Conservation (phyloP, 23 tunicate genomes). For the Aplidium turbinatum region DNA sequence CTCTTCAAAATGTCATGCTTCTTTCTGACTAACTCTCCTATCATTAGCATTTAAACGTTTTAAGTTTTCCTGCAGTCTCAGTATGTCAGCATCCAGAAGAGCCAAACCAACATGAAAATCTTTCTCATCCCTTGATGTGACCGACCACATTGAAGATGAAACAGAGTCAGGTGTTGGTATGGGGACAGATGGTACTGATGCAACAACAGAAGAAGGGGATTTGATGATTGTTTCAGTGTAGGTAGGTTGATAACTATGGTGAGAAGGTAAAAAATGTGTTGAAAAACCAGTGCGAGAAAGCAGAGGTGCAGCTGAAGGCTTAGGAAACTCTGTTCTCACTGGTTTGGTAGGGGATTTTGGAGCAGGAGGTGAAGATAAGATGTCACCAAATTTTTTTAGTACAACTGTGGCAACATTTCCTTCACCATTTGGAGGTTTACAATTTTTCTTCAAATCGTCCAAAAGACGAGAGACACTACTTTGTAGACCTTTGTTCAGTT, state of each 20-base stretch:
- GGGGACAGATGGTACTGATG: conserved; percentile 3
- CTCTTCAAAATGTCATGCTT: too few species aligned
- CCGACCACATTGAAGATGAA: conserved; percentile 57
- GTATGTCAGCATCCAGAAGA: conserved; percentile 73
- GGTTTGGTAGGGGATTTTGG: not conserved
- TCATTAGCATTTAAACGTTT: not conserved
- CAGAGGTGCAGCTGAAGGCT: not conserved
- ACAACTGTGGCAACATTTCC: conserved; percentile 7
- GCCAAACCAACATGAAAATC: conserved; percentile 80
- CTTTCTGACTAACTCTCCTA: too few species aligned
- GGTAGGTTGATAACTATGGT: not conserved
- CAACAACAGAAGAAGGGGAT: conserved; percentile 1
- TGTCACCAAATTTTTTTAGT: conserved; percentile 20
- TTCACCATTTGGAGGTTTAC: not conserved
- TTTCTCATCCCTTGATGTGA: conserved; percentile 59
- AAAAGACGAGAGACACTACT: conserved; percentile 68
- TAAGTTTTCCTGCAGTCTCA: conserved; percentile 55
- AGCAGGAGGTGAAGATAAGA: conserved; percentile 21
- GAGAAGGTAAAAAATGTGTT: not conserved
- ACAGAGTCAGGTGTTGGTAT: conserved; percentile 32
- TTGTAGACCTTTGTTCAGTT: conserved; percentile 83
- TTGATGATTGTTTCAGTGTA: not conserved
- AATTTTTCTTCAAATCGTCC: conserved; percentile 50
- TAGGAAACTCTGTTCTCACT: not conserved
- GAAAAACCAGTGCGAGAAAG: not conserved